A percentile compares a stretch with the other conserved stretches of the same genome.
Evolutionary conservation across 2,113 vertebrate species (phyloP).

Genomic region (Potamarius usumacintae): DNA sequence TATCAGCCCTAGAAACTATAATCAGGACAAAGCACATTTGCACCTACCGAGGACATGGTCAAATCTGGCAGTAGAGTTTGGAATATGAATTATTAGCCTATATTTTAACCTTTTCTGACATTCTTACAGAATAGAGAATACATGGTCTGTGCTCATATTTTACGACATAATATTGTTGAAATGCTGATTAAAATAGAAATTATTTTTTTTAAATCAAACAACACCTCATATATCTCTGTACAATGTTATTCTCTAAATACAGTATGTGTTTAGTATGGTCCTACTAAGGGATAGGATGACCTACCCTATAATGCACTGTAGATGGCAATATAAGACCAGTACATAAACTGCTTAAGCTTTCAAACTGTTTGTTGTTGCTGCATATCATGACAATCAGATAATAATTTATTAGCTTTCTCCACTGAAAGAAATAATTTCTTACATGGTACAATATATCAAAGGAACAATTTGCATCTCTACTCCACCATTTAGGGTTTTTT

Average conservation of each 20-base stretch:
- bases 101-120: neutral
- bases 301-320: conserved; percentile 11
- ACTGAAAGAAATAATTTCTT: neutral
- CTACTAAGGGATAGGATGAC: neutral
- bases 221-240: neutral
- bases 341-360: too few relatives aligned
- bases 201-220: neutral
- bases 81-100: neutral
- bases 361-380: neutral
- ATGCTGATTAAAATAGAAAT: neutral
- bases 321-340: conserved; percentile 22
- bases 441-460: neutral
- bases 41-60: neutral
- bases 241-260: neutral
- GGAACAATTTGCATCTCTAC: neutral
- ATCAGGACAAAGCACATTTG: neutral
- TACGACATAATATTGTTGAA: neutral
- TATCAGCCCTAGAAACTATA: neutral
- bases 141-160: neutral
- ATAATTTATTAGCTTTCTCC: neutral
- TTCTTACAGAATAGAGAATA: neutral
- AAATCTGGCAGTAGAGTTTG: neutral
- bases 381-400: neutral
- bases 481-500: too few relatives aligned
- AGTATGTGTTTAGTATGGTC: neutral